These are phyloP conservation scores for Steatocranus sp. DNA, from an alignment of 2,797 vertebrate genomes.

Conservation along the genomic window DNA sequence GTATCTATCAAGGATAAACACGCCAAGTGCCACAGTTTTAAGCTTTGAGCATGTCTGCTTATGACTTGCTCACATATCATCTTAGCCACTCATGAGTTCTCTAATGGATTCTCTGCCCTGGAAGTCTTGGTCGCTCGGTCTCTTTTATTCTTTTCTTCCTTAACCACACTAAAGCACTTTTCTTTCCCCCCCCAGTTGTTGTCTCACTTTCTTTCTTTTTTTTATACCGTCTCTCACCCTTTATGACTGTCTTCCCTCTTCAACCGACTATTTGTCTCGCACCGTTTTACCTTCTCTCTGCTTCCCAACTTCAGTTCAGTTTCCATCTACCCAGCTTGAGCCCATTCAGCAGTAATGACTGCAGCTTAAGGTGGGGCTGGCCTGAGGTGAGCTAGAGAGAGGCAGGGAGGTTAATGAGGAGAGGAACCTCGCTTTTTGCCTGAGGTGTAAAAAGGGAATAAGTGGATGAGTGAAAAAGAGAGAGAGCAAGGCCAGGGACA, in stretches of 20 bases:
- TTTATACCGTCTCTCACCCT: slow-evolving; percentile 8
- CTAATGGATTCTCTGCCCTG: slow-evolving; percentile 54
- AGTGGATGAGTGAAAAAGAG: slow-evolving; percentile 15
- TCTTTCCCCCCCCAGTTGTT: slow-evolving; percentile 19
- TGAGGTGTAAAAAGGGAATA: slow-evolving; percentile 47
- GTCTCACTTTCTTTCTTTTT: not conserved
- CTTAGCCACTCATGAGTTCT: slow-evolving; percentile 28
- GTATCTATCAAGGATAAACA: slow-evolving; percentile 60
- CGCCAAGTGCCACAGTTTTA: slow-evolving; percentile 45
- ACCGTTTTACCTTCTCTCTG: not conserved
- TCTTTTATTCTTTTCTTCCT: slow-evolving; percentile 34
- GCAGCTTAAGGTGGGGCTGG: slow-evolving; percentile 54
- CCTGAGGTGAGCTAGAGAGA: slow-evolving; percentile 61
- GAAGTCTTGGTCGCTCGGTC: slow-evolving; percentile 18
- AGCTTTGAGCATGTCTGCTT: slow-evolving; percentile 48
- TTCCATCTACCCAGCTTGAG: slow-evolving; percentile 31
- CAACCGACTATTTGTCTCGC: not conserved
- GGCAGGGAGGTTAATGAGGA: slow-evolving; percentile 73
- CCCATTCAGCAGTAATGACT: slow-evolving; percentile 55
- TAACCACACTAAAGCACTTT: slow-evolving; percentile 16
- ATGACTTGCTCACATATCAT: slow-evolving; percentile 59
- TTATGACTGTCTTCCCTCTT: slow-evolving; percentile 12
- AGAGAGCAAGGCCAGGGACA: slow-evolving; percentile 10
- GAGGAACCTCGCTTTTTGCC: slow-evolving; percentile 67
- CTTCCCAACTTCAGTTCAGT: slow-evolving; percentile 1